Percentiles rank a stretch among this genome's conserved stretches.
These are phyloP conservation scores for Orthonychiurus folsomi DNA, from an alignment of 2,888 invertebrate genomes.

Conservation along the genomic window DNA sequence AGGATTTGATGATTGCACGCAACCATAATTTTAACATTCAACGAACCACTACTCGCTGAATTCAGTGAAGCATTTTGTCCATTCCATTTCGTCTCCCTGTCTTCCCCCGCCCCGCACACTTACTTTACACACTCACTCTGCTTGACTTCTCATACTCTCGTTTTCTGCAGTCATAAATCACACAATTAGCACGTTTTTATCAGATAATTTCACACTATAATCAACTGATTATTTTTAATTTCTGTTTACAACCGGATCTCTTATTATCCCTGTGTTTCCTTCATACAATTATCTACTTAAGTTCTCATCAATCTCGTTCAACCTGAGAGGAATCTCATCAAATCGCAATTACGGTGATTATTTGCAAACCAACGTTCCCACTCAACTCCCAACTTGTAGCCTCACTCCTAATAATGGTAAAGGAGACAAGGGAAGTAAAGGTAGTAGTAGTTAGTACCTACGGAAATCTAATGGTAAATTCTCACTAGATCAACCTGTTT, in stretches of 20 bases:
- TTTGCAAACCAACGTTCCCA: background rate
- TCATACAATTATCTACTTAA: background rate
- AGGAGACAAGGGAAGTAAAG: too few relatives aligned
- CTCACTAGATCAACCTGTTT: too few relatives aligned
- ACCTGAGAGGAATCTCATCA: background rate
- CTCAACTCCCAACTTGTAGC: too few relatives aligned
- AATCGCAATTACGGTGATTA: background rate
- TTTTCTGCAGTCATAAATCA: constrained; percentile 27
- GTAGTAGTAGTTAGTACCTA: too few relatives aligned
- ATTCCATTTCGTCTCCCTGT: background rate
- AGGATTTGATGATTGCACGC: too few relatives aligned
- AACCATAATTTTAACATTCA: background rate
- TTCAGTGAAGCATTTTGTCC: background rate
- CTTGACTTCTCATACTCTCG: constrained; percentile 6
- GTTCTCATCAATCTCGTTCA: background rate
- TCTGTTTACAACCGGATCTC: constrained; percentile 3
- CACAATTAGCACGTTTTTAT: constrained; percentile 25
- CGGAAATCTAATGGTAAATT: too few relatives aligned
- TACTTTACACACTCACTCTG: too few relatives aligned
- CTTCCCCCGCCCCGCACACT: too few relatives aligned
- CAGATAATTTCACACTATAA: constrained; percentile 32
- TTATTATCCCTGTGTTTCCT: background rate
- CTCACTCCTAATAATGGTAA: too few relatives aligned
- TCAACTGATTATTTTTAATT: constrained; percentile 27
- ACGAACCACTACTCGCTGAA: background rate